Evolutionary conservation across 37 sponge, comb jelly and placozoan genomes (phyloP), one percentile per base, ranked within the genome.

Genomic region (Geodia barretti): DNA sequence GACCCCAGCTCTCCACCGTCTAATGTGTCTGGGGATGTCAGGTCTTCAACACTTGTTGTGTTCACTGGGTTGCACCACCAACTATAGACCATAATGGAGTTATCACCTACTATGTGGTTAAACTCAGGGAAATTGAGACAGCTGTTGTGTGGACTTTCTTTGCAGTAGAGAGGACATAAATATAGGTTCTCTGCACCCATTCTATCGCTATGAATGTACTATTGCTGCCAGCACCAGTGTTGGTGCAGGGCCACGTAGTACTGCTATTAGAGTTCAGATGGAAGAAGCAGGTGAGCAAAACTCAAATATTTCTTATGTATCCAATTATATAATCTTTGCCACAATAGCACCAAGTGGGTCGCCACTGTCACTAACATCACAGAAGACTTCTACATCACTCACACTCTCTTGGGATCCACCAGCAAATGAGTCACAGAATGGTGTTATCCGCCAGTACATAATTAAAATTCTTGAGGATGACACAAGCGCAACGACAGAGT

Each of bases 401-500:
- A 23, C 19, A 7, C 78, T 84, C 29, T 20, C 21, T 11, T 84
- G 85, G 85, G 25, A 43, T 35, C 76, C 77, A 21, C 78, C 72
- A 60, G 63, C 71, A n/a, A n/a, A 33, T 54, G 71, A 69, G 14
- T 38, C 76, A 25, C 31, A 39, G 29, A 84, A 84, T 70, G 85
- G 85, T 20, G 34, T 77, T 40, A 60, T 84, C 63, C 25, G 24
- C 26, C 41, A n/a, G 65, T 86, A 86, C 39, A 8, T 78, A 39
- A 43, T 86, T 38, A 29, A 24, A 30, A 36, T 86, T 8, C 60
- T 73, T 47, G 73, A 84, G 35, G 3, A 73, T 40, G 83, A 83
- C 25, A 83, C 75, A 68, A 47, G 54, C 54, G 14, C 54, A 47
- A 47, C 54, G 14, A 47, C 54, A 47, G 14, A 7, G 14, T 47